Evolutionary conservation across 2,888 invertebrate genomes (phyloP).

Genomic region (Pedicia rivosa): DNA sequence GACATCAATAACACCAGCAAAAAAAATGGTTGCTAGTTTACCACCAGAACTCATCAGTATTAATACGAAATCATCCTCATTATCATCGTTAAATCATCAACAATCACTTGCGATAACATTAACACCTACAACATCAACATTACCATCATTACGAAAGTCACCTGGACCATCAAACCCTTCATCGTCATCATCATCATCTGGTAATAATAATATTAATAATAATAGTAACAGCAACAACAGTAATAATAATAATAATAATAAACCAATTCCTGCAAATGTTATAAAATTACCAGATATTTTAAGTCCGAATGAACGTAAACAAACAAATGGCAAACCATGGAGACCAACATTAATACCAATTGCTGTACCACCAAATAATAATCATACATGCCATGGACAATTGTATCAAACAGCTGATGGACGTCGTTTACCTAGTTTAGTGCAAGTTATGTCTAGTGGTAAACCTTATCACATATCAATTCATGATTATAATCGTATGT

Average conservation of each 20-base stretch:
- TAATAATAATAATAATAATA: conserved; percentile 14
- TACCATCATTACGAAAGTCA: conserved; percentile 11
- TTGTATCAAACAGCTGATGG: conserved; percentile 42
- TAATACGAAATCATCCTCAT: conserved; percentile 33
- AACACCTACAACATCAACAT: conserved; percentile 4
- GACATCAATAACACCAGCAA: conserved; percentile 8
- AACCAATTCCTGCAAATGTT: conserved; percentile 26
- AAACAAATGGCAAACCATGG: conserved; percentile 42
- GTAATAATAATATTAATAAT: conserved; percentile 4
- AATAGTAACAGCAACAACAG: conserved; percentile 6
- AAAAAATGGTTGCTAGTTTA: conserved; percentile 17
- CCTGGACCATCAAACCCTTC: conserved; percentile 12
- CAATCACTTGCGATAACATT: conserved; percentile 33
- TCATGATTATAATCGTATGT: conserved; percentile 67
- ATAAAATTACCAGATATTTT: conserved; percentile 25
- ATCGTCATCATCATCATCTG: conserved; percentile 11
- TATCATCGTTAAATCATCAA: conserved; percentile 17
- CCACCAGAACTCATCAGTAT: conserved; percentile 44
- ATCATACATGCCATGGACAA: conserved; percentile 18
- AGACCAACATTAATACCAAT: conserved; percentile 55
- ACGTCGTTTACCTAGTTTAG: conserved; percentile 41
- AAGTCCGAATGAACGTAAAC: conserved; percentile 30
- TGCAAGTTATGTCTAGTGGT: conserved; percentile 63
- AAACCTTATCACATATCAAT: conserved; percentile 63
- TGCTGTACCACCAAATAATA: conserved; percentile 8